Evolutionary conservation across 92 coral and sea anemone species (phyloP), one percentile per base, ranked within the genome.

Genomic region (Porites evermanni): DNA sequence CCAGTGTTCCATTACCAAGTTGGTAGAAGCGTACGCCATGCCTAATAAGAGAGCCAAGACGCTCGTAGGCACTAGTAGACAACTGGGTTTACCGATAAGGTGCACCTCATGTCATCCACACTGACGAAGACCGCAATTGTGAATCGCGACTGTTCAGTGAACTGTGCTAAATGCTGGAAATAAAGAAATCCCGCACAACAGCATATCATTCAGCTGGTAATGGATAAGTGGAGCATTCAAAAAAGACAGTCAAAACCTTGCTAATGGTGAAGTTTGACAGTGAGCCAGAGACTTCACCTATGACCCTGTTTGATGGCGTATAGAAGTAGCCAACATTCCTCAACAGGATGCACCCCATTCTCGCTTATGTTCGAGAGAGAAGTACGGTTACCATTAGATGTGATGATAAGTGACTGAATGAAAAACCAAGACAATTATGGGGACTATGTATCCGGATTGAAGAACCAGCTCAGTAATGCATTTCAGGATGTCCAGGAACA

Each of bases 101-200:
- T 18, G 89, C 78, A 11, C 93, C 91, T 20, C 82, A 85, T 29
- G 82, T 78, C 59, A 18, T 85, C 52, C 95, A 92, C 47, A 74
- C 88, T 4, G 93, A 89, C 76, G 88, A 85, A 78, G 95, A 91
- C n/a, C 17, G 93, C 8, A 89, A 92, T 50, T 92, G 89, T 53
- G 92, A 89, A 47, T 89, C 90, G 4, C 23, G 61, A 8, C 24
- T 92, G 7, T 85, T 85, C 66, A 70, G 54, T 11, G 86, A 89
- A 32, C 47, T 85, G 54, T 85, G 95, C 56, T 8, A 63, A 29
- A 12, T 92, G 32, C 85, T 92, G 20, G 80, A 89, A 18, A 89
- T 81, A 5, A 86, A 51, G 72, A 92, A 92, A 70, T 80, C 93
- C 9, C 19, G 95, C 1, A 79, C 80, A 0, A 88, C 92, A 17